A percentile compares a stretch with the other conserved stretches of the same genome.
These are phyloP conservation scores for Aspidoscelis tigris DNA, from an alignment of 2,113 vertebrate species.

Conservation along the genomic window DNA sequence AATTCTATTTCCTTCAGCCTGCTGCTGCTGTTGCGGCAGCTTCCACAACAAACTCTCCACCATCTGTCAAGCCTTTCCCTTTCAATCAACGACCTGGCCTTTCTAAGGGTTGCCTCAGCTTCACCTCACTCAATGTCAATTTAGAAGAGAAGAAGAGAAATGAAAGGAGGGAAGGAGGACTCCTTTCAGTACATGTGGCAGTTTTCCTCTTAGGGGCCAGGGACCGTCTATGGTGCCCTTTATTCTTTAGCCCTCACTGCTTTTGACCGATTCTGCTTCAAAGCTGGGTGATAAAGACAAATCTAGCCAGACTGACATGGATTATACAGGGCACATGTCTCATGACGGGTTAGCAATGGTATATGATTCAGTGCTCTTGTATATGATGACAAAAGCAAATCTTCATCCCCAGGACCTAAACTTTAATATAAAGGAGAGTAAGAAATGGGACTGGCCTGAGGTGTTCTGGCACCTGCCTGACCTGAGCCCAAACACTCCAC, in stretches of 20 bases:
- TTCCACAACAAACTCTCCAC: slow-evolving; percentile 41
- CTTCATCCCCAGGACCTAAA: not conserved
- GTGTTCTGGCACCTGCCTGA: no score
- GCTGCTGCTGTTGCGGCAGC: slow-evolving; percentile 12
- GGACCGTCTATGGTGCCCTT: not conserved
- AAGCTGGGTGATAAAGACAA: slow-evolving; percentile 13
- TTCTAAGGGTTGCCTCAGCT: slow-evolving; percentile 59
- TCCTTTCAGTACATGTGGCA: not conserved
- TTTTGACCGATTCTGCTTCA: not conserved
- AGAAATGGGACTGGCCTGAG: no score
- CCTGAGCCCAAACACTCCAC: no score
- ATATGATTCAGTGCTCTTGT: slow-evolving; percentile 14
- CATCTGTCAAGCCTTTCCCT: slow-evolving; percentile 40
- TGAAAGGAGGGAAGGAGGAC: not conserved
- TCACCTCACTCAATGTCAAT: slow-evolving; percentile 43
- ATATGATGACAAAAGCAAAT: not conserved
- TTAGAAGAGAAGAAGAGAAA: slow-evolving; percentile 29
- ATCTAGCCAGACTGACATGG: not conserved
- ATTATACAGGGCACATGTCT: not conserved
- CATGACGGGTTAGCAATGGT: not conserved
- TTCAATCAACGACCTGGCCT: slow-evolving; percentile 47
- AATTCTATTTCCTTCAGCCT: slow-evolving; percentile 34
- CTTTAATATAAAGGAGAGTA: not conserved
- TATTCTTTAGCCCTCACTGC: not conserved
- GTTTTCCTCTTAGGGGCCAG: slow-evolving; percentile 1